Conservation (phyloP, 2,113 vertebrate genomes). For the Platycercus adscitus region DNA sequence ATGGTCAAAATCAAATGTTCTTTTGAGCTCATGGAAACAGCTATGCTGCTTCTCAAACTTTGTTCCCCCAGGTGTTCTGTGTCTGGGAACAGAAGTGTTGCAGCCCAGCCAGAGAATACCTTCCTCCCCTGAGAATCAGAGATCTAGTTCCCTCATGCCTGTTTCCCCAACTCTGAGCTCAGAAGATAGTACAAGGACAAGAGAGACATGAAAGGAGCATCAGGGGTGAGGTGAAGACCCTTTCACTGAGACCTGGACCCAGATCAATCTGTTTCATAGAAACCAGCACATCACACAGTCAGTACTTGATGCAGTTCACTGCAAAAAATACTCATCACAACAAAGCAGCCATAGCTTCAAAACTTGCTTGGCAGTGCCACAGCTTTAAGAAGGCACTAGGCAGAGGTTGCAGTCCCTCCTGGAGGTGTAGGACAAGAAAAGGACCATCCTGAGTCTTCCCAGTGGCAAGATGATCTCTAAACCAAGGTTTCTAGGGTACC, state of each 20-base stretch:
- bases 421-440: neutral
- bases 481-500: neutral
- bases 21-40: neutral
- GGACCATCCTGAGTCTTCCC: neutral
- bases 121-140: neutral
- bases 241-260: neutral
- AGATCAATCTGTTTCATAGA: neutral
- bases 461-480: neutral
- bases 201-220: neutral
- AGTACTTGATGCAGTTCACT: neutral
- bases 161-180: neutral
- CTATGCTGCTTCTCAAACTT: neutral
- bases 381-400: neutral
- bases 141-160: neutral
- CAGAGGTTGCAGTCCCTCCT: neutral
- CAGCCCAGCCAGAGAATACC: neutral
- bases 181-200: neutral
- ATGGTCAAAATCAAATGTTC: neutral
- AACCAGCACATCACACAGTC: neutral
- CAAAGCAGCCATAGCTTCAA: neutral
- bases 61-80: neutral
- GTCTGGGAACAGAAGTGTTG: neutral
- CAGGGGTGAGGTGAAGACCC: neutral
- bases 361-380: neutral
- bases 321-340: neutral